phyloP scores from a whole-genome alignment of 2,113 vertebrate species.

The Pluvialis apricaria region DNA sequence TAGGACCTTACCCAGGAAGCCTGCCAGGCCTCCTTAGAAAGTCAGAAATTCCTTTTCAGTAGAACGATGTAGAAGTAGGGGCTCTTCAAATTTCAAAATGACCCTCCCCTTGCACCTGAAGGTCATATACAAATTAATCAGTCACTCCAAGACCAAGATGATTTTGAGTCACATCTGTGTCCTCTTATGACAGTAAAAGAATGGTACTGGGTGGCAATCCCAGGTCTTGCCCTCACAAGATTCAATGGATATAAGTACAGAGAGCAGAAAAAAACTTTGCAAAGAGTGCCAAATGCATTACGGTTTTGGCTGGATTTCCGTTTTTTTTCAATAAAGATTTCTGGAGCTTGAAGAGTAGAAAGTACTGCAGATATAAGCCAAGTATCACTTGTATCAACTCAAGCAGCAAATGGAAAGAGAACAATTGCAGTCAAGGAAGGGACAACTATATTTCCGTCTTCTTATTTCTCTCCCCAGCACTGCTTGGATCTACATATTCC shows the following conservation, averaged over 20 bases:
- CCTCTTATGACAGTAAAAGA: neutral
- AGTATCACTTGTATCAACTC: neutral
- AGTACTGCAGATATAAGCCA: neutral
- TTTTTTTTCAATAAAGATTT: neutral
- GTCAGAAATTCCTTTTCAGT: neutral
- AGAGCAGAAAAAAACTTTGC: neutral
- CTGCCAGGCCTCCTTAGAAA: neutral
- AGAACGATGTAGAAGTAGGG: neutral
- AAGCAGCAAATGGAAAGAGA: neutral
- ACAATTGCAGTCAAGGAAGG: neutral
- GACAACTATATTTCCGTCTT: neutral
- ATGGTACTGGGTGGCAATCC: neutral
- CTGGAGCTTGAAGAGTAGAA: neutral
- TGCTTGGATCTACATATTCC: neutral
- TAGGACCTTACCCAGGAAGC: neutral
- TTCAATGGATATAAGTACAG: neutral
- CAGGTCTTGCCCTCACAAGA: neutral
- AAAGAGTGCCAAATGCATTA: neutral
- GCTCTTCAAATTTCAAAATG: neutral
- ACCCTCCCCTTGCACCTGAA: neutral
- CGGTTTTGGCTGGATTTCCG: neutral
- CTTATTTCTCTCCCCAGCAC: neutral
- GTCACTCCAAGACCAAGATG: neutral
- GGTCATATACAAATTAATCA: neutral
- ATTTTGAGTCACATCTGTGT: neutral